Percentiles rank a stretch among this genome's conserved stretches.
Conservation (phyloP, 2,888 invertebrate species). For the Trichopoda pennipes region DNA sequence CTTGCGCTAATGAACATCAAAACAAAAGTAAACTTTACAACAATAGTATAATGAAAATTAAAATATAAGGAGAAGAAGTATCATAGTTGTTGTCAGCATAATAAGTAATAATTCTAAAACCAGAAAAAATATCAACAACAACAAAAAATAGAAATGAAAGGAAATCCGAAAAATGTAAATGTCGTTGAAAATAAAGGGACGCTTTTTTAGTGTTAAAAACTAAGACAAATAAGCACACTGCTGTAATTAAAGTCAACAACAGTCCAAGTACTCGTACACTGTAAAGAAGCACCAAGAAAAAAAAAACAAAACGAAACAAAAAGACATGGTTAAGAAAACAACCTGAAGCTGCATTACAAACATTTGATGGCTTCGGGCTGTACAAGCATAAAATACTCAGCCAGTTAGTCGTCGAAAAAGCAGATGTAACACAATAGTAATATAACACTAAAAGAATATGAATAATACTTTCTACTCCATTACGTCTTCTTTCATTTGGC, state of each 20-base stretch:
- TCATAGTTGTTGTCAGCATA: slow-evolving; percentile 24
- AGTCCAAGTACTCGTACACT: slow-evolving; percentile 24
- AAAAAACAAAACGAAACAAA: no score
- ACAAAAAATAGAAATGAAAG: slow-evolving; percentile 44
- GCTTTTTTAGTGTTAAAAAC: slow-evolving; percentile 42
- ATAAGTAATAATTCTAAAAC: slow-evolving; percentile 54
- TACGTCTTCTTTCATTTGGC: slow-evolving; percentile 28
- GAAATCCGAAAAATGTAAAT: slow-evolving; percentile 69
- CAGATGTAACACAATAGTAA: slow-evolving; percentile 53
- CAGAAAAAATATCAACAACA: slow-evolving; percentile 43
- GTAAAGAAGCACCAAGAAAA: slow-evolving; percentile 17
- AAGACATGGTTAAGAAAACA: slow-evolving; percentile 51
- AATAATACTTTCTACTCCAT: slow-evolving; percentile 29
- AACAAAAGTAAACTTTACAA: slow-evolving; percentile 45
- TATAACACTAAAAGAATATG: slow-evolving; percentile 46
- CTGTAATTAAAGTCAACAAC: slow-evolving; percentile 33
- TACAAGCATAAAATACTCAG: slow-evolving; percentile 6
- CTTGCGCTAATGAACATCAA: slow-evolving; percentile 66
- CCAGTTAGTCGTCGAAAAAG: slow-evolving; percentile 18
- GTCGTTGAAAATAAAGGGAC: slow-evolving; percentile 64
- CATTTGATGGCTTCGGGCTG: slow-evolving; percentile 37
- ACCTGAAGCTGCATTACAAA: slow-evolving; percentile 55
- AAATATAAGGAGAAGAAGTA: not conserved
- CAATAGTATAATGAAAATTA: slow-evolving; percentile 18
- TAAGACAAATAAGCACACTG: slow-evolving; percentile 39